Evolutionary conservation across 2,888 invertebrate species (phyloP).

Genomic region (Chrysolina oricalcia): DNA sequence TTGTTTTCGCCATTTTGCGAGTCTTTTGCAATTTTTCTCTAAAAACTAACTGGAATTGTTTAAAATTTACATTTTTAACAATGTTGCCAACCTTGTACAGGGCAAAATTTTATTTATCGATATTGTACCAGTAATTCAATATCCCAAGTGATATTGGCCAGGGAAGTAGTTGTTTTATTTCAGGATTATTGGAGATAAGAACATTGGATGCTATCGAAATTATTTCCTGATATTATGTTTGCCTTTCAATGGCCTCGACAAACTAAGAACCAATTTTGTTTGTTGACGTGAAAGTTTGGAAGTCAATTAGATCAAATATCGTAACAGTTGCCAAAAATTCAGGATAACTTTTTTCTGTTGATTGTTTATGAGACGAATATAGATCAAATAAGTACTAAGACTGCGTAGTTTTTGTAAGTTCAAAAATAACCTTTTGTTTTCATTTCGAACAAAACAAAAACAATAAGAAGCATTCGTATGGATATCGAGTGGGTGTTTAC

Average conservation of each 20-base stretch:
- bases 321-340: slow-evolving; percentile 2
- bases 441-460: not conserved
- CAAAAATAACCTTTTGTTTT: not conserved
- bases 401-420: not conserved
- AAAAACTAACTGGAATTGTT: too few relatives aligned
- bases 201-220: too few relatives aligned
- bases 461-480: not conserved
- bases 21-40: too few relatives aligned
- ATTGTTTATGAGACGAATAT: not conserved
- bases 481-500: not conserved
- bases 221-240: not conserved
- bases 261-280: not conserved
- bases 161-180: too few relatives aligned
- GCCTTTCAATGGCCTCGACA: not conserved
- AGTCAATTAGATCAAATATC: not conserved
- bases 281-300: not conserved
- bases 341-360: not conserved
- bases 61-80: too few relatives aligned
- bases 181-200: too few relatives aligned
- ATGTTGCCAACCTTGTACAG: too few relatives aligned
- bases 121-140: too few relatives aligned
- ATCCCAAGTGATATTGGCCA: too few relatives aligned
- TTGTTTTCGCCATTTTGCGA: too few relatives aligned
- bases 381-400: not conserved
- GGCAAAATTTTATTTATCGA: too few relatives aligned